Percentiles rank a stretch among this genome's conserved stretches.
Evolutionary conservation across 2,797 vertebrate genomes (phyloP).

Genomic region (Tokudaia tokunoshimensis): DNA sequence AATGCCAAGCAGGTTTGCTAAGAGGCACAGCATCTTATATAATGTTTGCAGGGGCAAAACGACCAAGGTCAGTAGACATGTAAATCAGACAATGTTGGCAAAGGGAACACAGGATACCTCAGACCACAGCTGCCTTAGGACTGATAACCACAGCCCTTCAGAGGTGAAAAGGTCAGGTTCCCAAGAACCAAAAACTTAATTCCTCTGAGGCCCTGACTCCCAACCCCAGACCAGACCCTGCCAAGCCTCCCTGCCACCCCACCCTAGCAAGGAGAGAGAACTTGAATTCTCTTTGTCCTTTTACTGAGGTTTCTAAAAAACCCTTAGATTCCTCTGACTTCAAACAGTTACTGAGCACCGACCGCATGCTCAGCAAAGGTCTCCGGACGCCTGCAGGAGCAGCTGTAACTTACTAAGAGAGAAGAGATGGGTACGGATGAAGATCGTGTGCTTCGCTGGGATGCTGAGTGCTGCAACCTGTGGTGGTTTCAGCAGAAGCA

Average conservation of each 20-base stretch:
- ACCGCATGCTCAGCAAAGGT: neutral
- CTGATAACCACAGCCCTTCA: neutral
- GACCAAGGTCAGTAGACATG: neutral
- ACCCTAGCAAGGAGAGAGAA: neutral
- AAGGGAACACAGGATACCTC: neutral
- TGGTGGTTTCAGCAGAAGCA: neutral
- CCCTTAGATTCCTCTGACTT: neutral
- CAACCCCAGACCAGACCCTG: neutral
- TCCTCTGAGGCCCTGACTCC: neutral
- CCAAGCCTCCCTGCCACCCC: neutral
- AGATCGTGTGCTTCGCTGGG: fast-evolving
- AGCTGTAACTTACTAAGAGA: fast-evolving
- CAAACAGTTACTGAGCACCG: neutral
- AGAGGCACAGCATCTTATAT: neutral
- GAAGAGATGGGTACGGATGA: neutral
- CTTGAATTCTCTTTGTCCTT: neutral
- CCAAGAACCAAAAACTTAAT: neutral
- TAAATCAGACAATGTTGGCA: neutral
- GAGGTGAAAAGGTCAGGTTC: neutral
- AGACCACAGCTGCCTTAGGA: neutral
- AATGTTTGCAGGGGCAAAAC: neutral
- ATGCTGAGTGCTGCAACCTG: neutral
- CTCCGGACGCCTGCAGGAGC: neutral
- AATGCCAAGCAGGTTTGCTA: neutral
- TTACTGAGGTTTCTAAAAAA: neutral